Conservation (phyloP, 2,113 vertebrate genomes). For the Crypturellus undulatus region DNA sequence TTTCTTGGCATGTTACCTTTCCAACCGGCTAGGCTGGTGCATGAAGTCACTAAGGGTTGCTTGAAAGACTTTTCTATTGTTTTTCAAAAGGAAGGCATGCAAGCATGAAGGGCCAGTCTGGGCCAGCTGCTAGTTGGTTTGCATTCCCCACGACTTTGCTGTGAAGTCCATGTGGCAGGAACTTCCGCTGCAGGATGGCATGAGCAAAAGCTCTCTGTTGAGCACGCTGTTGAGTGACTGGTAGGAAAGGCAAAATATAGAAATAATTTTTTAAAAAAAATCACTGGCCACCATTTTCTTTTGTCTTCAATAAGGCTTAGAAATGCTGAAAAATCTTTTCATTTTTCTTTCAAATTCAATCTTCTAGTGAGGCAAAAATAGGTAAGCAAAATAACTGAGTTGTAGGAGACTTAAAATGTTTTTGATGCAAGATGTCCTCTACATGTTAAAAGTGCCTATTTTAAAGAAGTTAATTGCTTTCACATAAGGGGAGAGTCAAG, state of each 20-base stretch:
- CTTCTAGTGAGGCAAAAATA: background rate
- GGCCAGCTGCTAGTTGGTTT: background rate
- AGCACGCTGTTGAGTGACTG: background rate
- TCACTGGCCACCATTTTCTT: slow-evolving; percentile 22
- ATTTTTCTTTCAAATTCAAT: background rate
- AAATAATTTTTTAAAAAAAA: background rate
- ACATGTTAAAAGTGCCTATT: background rate
- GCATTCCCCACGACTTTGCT: background rate
- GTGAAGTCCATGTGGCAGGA: background rate
- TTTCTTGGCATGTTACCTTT: slow-evolving; percentile 9
- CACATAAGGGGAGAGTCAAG: background rate
- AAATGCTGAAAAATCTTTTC: slow-evolving; percentile 1
- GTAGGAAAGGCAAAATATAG: slow-evolving; percentile 7
- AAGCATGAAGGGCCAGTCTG: background rate
- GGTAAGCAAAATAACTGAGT: slow-evolving; percentile 8
- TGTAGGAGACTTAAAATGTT: background rate
- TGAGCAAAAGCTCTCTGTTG: slow-evolving; percentile 38
- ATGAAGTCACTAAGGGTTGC: background rate
- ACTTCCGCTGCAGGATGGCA: background rate
- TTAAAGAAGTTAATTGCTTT: background rate
- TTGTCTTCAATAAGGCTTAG: slow-evolving; percentile 9
- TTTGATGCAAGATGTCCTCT: background rate
- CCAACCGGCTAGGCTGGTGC: background rate
- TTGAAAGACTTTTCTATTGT: background rate
- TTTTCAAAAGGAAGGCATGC: background rate